Conservation (phyloP, 2,888 invertebrate genomes). For the Caenorhabditis becei region DNA sequence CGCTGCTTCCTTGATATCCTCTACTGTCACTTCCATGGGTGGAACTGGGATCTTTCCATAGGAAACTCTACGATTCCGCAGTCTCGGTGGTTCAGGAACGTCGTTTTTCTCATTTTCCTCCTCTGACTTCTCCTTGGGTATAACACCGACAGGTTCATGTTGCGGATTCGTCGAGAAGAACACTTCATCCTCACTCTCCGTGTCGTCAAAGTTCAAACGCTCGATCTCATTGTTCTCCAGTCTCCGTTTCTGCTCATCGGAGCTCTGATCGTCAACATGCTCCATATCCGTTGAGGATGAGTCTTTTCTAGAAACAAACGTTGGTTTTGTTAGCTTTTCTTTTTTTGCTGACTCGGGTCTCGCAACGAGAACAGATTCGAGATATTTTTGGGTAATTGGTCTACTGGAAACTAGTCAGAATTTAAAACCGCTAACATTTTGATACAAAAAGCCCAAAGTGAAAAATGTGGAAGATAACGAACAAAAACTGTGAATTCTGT, state of each 20-base stretch:
- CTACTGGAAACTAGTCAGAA: no score
- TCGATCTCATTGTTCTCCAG: conserved; percentile 23
- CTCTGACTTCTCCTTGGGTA: background rate
- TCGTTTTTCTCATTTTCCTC: background rate
- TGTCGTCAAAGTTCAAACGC: background rate
- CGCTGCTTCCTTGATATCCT: conserved; percentile 47
- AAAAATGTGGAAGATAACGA: no score
- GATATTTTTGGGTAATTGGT: no score
- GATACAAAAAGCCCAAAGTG: no score
- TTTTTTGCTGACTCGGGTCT: no score
- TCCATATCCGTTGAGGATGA: background rate
- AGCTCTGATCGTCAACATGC: background rate
- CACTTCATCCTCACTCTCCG: conserved; percentile 7
- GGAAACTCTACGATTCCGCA: conserved; percentile 45
- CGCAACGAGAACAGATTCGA: no score
- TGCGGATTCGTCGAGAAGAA: background rate
- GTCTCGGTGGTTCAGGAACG: background rate
- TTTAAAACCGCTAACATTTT: no score
- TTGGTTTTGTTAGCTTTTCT: no score
- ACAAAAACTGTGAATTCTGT: no score
- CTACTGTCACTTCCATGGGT: conserved; percentile 34
- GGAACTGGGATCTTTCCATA: conserved; percentile 57
- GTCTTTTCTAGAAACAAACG: no score
- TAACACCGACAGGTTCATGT: background rate
- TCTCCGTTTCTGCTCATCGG: conserved; percentile 8